phyloP scores from a whole-genome alignment of 2,888 invertebrate species.

The Therioaphis trifolii region DNA sequence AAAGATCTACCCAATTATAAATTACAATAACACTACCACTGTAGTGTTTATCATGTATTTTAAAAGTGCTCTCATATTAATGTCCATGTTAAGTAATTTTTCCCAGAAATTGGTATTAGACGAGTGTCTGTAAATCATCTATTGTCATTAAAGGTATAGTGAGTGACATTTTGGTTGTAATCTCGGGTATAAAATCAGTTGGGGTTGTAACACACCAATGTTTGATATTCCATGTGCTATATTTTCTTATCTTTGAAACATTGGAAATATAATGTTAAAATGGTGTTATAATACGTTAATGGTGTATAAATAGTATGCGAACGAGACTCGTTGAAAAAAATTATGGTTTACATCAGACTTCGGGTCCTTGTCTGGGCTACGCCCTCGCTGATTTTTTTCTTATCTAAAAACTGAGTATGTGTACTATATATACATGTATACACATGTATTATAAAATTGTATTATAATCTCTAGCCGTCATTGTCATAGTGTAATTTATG shows the following conservation, averaged over 20 bases:
- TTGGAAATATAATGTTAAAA: conserved; percentile 24
- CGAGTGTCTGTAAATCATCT: background rate
- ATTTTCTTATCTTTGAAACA: conserved; percentile 17
- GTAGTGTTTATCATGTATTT: no score
- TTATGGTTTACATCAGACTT: conserved; percentile 12
- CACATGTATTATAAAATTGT: conserved; percentile 13
- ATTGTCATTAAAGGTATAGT: background rate
- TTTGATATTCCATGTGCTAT: conserved; percentile 21
- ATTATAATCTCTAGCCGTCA: conserved; percentile 19
- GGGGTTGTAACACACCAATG: conserved; percentile 7
- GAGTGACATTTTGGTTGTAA: background rate
- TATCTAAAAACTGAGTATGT: conserved; percentile 22
- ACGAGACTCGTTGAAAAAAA: conserved; percentile 26
- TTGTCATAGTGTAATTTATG: background rate
- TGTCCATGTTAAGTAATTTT: no score
- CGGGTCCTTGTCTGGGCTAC: conserved; percentile 11
- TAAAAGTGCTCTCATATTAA: no score
- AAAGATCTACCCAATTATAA: no score
- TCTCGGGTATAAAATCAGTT: background rate
- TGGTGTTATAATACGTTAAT: conserved; percentile 1
- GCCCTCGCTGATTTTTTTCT: conserved; percentile 43
- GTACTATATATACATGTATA: background rate
- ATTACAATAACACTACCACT: no score
- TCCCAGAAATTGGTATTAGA: no score
- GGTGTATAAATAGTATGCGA: background rate